A percentile compares a stretch with the other conserved stretches of the same genome.
phyloP scores from a whole-genome alignment of 2,113 vertebrate species.

The Proteles cristata region DNA sequence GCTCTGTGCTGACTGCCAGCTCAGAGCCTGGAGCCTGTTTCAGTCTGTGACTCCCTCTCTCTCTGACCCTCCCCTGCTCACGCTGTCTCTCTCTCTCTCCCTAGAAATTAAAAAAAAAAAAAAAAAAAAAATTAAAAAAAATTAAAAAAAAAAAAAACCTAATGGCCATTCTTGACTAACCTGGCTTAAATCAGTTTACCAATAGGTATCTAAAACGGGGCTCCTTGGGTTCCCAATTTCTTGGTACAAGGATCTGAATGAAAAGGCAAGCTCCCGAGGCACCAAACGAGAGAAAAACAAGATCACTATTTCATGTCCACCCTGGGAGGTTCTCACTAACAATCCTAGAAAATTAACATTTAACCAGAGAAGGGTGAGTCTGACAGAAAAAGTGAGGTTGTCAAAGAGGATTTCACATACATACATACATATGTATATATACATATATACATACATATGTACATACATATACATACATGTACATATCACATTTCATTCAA shows the following conservation, averaged over 20 bases:
- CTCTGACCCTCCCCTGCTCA: too few relatives aligned
- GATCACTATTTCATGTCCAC: neutral
- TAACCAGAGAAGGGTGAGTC: neutral
- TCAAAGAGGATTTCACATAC: neutral
- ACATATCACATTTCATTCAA: neutral
- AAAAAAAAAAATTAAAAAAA: neutral
- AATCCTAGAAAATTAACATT: neutral
- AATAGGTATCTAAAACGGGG: neutral
- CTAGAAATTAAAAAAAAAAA: too few relatives aligned
- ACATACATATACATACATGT: neutral
- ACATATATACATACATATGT: neutral
- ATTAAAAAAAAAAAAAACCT: neutral
- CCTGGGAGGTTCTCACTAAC: neutral
- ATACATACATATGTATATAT: neutral
- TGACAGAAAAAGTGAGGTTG: neutral
- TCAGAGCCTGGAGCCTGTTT: too few relatives aligned
- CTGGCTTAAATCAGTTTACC: neutral
- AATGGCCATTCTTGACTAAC: neutral
- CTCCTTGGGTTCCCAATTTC: neutral
- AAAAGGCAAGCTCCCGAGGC: neutral
- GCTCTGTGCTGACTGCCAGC: too few relatives aligned
- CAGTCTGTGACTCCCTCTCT: too few relatives aligned
- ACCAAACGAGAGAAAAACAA: neutral
- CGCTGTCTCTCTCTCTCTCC: too few relatives aligned
- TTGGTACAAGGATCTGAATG: neutral